phyloP scores from a whole-genome alignment of 30 jellyfish, hydroid and myxozoan species.

The Sanderia malayensis region DNA sequence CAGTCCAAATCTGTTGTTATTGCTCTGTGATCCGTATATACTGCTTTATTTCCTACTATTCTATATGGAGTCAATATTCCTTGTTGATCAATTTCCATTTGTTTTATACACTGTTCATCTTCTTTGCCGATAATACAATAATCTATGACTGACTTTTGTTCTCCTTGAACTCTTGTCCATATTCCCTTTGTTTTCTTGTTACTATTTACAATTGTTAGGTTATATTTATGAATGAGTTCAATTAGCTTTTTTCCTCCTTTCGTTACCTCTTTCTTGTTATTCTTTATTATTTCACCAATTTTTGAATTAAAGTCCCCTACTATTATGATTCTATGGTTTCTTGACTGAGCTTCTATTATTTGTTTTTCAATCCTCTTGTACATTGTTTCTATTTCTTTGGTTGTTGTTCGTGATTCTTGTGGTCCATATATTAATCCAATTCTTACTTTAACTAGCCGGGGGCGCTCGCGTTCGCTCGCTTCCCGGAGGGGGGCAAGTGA shows the following conservation, averaged over 20 bases:
- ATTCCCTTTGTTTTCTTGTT: not conserved
- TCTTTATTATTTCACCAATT: not conserved
- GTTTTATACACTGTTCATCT: not conserved
- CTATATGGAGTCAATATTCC: constrained; percentile 10
- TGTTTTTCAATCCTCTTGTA: not conserved
- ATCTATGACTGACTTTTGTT: constrained; percentile 20
- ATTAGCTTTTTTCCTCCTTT: not conserved
- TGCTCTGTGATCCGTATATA: constrained; percentile 10
- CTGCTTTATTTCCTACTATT: not conserved
- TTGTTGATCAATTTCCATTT: constrained; percentile 11
- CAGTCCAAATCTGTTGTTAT: constrained; percentile 1
- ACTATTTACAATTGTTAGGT: not conserved
- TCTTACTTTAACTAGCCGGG: too few species aligned
- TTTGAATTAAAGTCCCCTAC: not conserved
- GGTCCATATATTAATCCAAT: not conserved
- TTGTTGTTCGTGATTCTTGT: not conserved
- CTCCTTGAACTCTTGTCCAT: constrained; percentile 16
- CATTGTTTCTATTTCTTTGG: not conserved
- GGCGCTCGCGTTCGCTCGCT: too few species aligned
- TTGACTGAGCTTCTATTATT: not conserved
- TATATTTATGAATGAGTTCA: not conserved
- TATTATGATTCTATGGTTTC: not conserved
- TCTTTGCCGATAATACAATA: not conserved
- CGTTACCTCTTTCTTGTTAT: not conserved
- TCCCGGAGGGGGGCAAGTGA: too few species aligned